phyloP scores from a whole-genome alignment of 2,797 vertebrate genomes.

The Anabas testudineus region DNA sequence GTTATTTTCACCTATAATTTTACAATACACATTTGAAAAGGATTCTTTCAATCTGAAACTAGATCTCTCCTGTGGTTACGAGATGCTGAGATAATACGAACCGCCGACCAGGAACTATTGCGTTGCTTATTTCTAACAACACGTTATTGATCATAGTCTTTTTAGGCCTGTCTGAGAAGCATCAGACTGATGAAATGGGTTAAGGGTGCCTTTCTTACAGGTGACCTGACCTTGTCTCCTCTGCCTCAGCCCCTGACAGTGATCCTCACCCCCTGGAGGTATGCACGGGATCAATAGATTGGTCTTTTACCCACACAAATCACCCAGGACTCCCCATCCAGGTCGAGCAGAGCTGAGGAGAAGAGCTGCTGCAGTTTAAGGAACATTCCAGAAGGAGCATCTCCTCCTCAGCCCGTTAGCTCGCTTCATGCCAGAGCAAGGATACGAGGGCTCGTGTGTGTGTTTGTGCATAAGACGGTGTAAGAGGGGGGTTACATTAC shows the following conservation, averaged over 20 bases:
- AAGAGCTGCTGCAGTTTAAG: slow-evolving; percentile 50
- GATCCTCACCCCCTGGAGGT: slow-evolving; percentile 64
- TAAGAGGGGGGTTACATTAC: slow-evolving; percentile 69
- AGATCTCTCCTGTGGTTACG: slow-evolving; percentile 24
- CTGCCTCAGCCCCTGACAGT: slow-evolving; percentile 71
- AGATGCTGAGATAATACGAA: not conserved
- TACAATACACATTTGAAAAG: slow-evolving; percentile 23
- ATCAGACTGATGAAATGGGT: slow-evolving; percentile 74
- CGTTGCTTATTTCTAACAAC: slow-evolving; percentile 6
- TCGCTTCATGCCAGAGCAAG: slow-evolving; percentile 44
- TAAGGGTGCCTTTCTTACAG: slow-evolving; percentile 64
- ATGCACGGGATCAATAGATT: slow-evolving; percentile 65
- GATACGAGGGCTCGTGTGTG: slow-evolving; percentile 42
- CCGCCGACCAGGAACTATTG: not conserved
- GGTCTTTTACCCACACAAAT: slow-evolving; percentile 67
- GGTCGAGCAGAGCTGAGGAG: slow-evolving; percentile 26
- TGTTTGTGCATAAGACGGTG: slow-evolving; percentile 32
- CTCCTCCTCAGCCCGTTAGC: slow-evolving; percentile 37
- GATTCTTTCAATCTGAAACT: slow-evolving; percentile 34
- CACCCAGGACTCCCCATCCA: slow-evolving; percentile 46
- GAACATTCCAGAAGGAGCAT: slow-evolving; percentile 67
- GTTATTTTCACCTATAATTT: slow-evolving; percentile 43
- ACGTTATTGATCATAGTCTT: slow-evolving; percentile 67
- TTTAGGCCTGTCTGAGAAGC: slow-evolving; percentile 66
- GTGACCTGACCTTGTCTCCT: slow-evolving; percentile 81